phyloP scores from a whole-genome alignment of 2,888 invertebrate genomes.

The Cantharis rustica region DNA sequence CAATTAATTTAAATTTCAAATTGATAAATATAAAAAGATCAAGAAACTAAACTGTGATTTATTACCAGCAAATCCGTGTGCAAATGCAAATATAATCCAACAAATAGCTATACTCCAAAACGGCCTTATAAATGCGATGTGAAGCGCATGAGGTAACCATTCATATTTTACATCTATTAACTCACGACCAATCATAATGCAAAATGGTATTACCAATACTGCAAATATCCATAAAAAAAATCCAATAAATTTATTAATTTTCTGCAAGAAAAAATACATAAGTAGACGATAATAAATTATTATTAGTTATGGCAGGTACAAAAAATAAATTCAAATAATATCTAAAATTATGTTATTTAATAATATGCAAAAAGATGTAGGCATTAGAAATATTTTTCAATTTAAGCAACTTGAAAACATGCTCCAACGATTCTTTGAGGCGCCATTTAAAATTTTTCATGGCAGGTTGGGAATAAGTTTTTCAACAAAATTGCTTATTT shows the following conservation, averaged over 20 bases:
- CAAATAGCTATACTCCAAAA: conserved; percentile 33
- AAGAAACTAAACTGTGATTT: too few relatives aligned
- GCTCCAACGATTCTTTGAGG: not conserved
- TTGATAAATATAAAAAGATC: too few relatives aligned
- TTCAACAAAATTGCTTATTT: not conserved
- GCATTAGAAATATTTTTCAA: not conserved
- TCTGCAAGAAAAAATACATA: not conserved
- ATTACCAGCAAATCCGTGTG: conserved; percentile 8
- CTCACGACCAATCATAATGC: conserved; percentile 13
- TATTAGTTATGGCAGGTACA: too few relatives aligned
- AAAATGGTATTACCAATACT: not conserved
- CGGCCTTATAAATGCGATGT: conserved; percentile 35
- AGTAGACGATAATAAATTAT: too few relatives aligned
- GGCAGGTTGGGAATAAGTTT: not conserved
- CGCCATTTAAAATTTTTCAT: not conserved
- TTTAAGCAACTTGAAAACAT: not conserved
- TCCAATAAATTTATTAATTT: not conserved
- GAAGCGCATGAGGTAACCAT: conserved; percentile 29
- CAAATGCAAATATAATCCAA: conserved; percentile 33
- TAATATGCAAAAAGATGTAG: not conserved
- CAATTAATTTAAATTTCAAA: too few relatives aligned
- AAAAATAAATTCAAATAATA: too few relatives aligned
- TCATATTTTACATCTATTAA: conserved; percentile 25
- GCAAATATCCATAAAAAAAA: conserved; percentile 20
- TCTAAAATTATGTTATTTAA: too few relatives aligned